A percentile compares a stretch with the other conserved stretches of the same genome.
phyloP scores from a whole-genome alignment of 2,797 vertebrate genomes.

The Onychomys leucogaster region DNA sequence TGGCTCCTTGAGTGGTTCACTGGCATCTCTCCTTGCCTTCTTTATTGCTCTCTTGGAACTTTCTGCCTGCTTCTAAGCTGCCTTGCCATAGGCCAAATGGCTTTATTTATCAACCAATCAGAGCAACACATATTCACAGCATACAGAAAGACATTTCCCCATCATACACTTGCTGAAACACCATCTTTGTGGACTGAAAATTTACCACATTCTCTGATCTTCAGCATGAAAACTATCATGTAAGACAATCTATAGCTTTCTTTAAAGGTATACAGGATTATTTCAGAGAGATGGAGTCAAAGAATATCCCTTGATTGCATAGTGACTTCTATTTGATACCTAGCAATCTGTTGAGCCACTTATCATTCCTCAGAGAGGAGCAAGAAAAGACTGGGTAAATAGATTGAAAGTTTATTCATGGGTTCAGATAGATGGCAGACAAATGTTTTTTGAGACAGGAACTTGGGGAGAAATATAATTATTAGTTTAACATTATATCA shows the following conservation, averaged over 20 bases:
- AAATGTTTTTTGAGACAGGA: background rate
- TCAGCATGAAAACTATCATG: background rate
- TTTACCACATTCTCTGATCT: background rate
- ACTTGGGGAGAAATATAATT: background rate
- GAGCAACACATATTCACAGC: no score
- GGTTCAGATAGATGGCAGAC: background rate
- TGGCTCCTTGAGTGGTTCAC: no score
- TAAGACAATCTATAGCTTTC: background rate
- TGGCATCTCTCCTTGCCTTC: no score
- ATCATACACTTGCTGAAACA: background rate
- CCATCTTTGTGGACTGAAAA: background rate
- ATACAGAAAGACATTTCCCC: no score
- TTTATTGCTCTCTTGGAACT: no score
- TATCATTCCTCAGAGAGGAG: background rate
- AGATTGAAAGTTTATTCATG: background rate
- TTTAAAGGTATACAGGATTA: background rate
- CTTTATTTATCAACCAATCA: no score
- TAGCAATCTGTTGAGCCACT: background rate
- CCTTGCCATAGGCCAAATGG: no score
- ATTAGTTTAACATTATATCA: conserved; percentile 17
- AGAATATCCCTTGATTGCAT: background rate
- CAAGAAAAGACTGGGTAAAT: background rate
- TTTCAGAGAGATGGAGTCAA: background rate
- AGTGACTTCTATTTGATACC: background rate
- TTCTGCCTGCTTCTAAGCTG: no score